Conservation (phyloP, 2,797 vertebrate genomes). For the Takifugu rubripes region DNA sequence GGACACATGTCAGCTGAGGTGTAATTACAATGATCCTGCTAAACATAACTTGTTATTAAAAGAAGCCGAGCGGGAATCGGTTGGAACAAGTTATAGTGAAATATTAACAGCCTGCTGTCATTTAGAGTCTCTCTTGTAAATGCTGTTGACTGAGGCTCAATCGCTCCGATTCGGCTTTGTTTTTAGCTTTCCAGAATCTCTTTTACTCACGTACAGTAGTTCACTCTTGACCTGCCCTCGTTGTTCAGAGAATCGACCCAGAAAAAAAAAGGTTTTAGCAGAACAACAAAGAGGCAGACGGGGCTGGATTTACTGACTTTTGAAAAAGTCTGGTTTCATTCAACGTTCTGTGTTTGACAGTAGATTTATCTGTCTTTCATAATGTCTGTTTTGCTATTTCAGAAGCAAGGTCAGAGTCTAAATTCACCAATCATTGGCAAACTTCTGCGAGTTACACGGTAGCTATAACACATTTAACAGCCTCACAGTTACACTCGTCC, state of each 20-base stretch:
- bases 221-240: background rate
- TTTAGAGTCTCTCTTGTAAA: background rate
- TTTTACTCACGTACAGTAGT: too few species aligned
- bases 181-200: too few species aligned
- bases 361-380: background rate
- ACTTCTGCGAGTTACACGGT: too few species aligned
- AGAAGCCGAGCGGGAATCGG: background rate
- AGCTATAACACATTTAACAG: too few species aligned
- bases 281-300: background rate
- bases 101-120: too few species aligned
- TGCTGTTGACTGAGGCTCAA: background rate
- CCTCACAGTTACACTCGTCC: too few species aligned
- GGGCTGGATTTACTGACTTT: background rate
- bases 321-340: background rate
- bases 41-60: background rate
- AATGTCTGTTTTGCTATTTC: too few species aligned
- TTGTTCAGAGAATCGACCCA: background rate
- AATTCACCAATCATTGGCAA: too few species aligned
- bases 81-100: too few species aligned
- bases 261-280: background rate
- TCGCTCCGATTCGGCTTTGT: too few species aligned
- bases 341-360: background rate
- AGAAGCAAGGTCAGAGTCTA: background rate
- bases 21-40: background rate
- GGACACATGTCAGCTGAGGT: slow-evolving; percentile 16